Percentiles rank a stretch among this genome's conserved stretches.
These are phyloP conservation scores for Lamprotornis superbus DNA, from an alignment of 2,113 vertebrate species.

Conservation along the genomic window DNA sequence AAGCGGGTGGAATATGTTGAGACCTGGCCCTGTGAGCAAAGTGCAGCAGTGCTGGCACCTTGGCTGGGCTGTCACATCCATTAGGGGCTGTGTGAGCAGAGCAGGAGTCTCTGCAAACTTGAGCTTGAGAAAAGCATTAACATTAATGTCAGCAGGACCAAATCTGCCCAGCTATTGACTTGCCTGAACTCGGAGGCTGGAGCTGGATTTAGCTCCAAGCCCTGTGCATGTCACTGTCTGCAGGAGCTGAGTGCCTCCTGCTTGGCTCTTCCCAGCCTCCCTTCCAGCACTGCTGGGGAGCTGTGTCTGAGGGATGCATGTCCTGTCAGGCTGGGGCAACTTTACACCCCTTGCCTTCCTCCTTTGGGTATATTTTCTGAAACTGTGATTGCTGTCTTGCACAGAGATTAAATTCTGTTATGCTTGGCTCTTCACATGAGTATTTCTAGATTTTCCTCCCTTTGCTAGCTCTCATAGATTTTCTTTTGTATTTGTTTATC, in stretches of 20 bases:
- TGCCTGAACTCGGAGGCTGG: neutral
- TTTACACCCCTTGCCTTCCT: neutral
- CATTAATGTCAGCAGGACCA: neutral
- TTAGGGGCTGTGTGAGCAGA: neutral
- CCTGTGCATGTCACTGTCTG: neutral
- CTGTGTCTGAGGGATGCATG: neutral
- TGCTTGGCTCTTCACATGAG: accelerated
- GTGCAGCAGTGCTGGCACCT: neutral
- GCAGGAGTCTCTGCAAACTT: neutral
- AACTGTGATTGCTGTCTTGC: neutral
- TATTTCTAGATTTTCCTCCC: neutral
- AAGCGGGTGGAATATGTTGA: neutral
- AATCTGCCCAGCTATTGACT: neutral
- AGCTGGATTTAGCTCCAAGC: neutral
- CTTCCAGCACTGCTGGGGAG: neutral
- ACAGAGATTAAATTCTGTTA: neutral
- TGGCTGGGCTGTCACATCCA: slow-evolving; percentile 9
- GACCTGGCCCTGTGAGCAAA: neutral
- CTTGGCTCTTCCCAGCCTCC: neutral
- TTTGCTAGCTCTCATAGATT: neutral
- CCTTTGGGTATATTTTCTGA: neutral
- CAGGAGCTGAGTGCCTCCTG: neutral
- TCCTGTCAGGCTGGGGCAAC: neutral
- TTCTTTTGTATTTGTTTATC: neutral
- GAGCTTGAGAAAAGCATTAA: neutral